A percentile compares a stretch with the other conserved stretches of the same genome.
Conservation (phyloP, 2,113 vertebrate species). For the Prinia subflava region DNA sequence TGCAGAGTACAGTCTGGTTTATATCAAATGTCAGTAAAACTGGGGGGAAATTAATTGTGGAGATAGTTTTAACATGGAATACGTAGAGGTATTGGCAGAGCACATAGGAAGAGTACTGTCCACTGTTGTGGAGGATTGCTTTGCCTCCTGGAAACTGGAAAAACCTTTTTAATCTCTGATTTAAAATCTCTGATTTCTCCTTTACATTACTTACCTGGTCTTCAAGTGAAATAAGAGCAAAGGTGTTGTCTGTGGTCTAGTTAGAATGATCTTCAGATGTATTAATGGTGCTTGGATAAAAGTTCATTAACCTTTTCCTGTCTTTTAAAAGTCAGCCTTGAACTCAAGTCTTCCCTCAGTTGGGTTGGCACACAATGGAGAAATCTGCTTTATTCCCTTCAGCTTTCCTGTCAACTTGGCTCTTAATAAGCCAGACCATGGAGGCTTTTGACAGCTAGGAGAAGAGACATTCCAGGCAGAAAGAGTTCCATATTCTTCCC, state of each 20-base stretch:
- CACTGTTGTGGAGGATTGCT: not conserved
- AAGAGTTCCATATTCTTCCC: not conserved
- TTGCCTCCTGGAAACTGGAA: not conserved
- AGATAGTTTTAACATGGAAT: not conserved
- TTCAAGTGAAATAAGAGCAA: not conserved
- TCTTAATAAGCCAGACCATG: not conserved
- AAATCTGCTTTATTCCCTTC: not conserved
- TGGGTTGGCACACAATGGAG: not conserved
- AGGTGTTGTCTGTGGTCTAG: not conserved
- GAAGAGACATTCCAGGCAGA: not conserved
- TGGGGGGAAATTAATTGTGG: rapidly evolving
- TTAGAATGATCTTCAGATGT: not conserved
- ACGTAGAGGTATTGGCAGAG: not conserved
- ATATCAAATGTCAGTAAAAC: not conserved
- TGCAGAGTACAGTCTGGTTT: not conserved
- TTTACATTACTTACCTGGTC: not conserved
- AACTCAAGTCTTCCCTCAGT: not conserved
- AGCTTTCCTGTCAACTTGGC: not conserved
- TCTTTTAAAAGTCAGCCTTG: not conserved
- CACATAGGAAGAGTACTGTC: not conserved
- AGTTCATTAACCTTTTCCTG: not conserved
- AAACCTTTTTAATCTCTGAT: not conserved
- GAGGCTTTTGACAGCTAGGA: not conserved
- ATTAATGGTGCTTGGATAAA: not conserved
- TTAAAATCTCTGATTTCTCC: not conserved